These are phyloP conservation scores for Nemurella pictetii DNA, from an alignment of 2,888 invertebrate species.

Conservation along the genomic window DNA sequence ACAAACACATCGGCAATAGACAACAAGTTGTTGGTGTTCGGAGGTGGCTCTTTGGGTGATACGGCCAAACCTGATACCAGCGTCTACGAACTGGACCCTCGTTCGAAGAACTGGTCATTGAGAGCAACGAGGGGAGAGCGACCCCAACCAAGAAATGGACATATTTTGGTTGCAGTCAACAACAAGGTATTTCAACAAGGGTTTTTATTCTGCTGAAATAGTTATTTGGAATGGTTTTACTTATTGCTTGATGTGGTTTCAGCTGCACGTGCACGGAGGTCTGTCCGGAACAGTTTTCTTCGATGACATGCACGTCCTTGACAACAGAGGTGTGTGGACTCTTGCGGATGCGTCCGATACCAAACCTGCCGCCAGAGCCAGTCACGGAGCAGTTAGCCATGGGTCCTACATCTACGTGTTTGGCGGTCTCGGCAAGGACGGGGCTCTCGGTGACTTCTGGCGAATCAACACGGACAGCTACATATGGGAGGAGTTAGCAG, in stretches of 20 bases:
- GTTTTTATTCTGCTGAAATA: background rate
- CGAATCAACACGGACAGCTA: conserved; percentile 30
- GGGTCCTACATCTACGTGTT: conserved; percentile 34
- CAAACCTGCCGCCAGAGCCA: conserved; percentile 35
- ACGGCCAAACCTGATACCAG: conserved; percentile 30
- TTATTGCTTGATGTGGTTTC: conserved; percentile 5
- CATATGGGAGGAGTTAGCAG: conserved; percentile 33
- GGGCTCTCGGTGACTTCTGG: conserved; percentile 37
- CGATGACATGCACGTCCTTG: conserved; percentile 33
- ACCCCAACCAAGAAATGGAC: conserved; percentile 37
- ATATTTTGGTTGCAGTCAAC: conserved; percentile 32
- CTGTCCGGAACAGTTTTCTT: conserved; percentile 28
- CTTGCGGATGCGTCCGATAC: background rate
- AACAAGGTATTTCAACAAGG: conserved; percentile 31
- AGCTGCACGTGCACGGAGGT: conserved; percentile 37
- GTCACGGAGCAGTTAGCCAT: conserved; percentile 36
- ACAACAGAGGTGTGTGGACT: conserved; percentile 31
- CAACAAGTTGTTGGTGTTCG: conserved; percentile 32
- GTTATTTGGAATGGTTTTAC: background rate
- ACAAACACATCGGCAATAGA: conserved; percentile 16
- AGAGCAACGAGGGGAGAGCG: conserved; percentile 32
- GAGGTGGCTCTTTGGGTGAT: conserved; percentile 33
- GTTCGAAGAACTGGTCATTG: conserved; percentile 31
- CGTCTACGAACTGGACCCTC: conserved; percentile 32
- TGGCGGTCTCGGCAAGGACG: conserved; percentile 34